A percentile compares a stretch with the other conserved stretches of the same genome.
Evolutionary conservation across 1,140 invertebrate species (phyloP).

Genomic region (Brachionus rubens): DNA sequence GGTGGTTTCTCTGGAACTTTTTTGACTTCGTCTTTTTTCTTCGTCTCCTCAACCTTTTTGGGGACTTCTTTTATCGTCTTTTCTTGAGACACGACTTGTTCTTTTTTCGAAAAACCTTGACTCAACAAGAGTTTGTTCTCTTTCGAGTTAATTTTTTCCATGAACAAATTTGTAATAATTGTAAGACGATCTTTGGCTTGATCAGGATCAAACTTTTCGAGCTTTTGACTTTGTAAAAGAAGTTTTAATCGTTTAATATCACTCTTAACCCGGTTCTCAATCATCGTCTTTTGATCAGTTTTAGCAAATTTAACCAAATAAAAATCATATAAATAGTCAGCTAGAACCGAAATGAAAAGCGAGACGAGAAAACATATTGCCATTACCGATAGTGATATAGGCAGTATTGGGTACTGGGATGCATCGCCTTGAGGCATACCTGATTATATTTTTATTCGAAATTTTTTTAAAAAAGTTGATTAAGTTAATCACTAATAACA

Average conservation of each 20-base stretch:
- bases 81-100: no score
- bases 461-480: no score
- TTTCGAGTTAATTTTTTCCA: conserved; percentile 21
- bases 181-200: conserved; percentile 14
- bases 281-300: conserved; percentile 3
- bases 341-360: not conserved
- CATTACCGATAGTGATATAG: conserved; percentile 20
- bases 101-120: not conserved
- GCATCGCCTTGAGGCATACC: conserved; percentile 38
- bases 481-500: not conserved
- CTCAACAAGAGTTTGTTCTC: not conserved
- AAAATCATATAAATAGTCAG: conserved; percentile 32
- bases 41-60: not conserved
- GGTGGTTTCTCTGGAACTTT: not conserved
- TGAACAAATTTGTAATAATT: not conserved
- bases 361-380: not conserved
- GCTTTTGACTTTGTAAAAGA: conserved; percentile 25
- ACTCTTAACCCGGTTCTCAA: conserved; percentile 22
- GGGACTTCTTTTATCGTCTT: no score
- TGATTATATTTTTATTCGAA: no score
- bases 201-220: conserved; percentile 20
- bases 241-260: conserved; percentile 25
- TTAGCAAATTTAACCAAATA: conserved; percentile 40
- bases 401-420: conserved; percentile 34
- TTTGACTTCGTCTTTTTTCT: not conserved